These are phyloP conservation scores for Sebastes fasciatus DNA, from an alignment of 2,113 vertebrate species.

Conservation along the genomic window DNA sequence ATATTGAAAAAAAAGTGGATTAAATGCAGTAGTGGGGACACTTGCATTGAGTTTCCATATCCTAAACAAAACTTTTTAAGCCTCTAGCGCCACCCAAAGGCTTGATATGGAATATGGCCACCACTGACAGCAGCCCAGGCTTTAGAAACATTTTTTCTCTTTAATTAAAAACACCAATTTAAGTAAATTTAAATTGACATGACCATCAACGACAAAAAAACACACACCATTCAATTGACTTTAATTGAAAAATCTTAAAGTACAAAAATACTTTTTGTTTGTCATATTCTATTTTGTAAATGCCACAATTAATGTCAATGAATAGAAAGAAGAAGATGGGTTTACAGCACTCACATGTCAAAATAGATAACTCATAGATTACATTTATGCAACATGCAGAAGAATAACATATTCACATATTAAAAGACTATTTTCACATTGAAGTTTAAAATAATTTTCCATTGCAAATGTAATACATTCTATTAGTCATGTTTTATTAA, in stretches of 20 bases:
- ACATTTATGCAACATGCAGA: constrained; percentile 24
- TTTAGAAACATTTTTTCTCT: not conserved
- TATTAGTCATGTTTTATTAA: constrained; percentile 16
- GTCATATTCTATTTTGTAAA: not conserved
- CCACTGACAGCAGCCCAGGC: not conserved
- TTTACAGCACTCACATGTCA: not conserved
- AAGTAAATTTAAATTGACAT: not conserved
- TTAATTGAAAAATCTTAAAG: constrained; percentile 65
- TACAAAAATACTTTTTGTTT: constrained; percentile 68
- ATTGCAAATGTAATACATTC: constrained; percentile 5
- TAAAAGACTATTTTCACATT: constrained; percentile 31
- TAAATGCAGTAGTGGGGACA: not conserved
- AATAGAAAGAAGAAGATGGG: not conserved
- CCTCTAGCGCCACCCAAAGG: constrained; percentile 49
- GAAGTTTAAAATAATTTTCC: constrained; percentile 2
- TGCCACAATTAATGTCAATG: constrained; percentile 40
- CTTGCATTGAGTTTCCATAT: not conserved
- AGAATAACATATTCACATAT: constrained; percentile 20
- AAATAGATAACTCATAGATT: constrained; percentile 24
- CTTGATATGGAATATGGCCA: not conserved
- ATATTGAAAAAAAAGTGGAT: not conserved
- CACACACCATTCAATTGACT: constrained; percentile 44
- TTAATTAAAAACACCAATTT: not conserved
- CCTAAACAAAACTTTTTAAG: not conserved
- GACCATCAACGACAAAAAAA: constrained; percentile 7